Evolutionary conservation across 2,888 invertebrate genomes (phyloP).

Genomic region (Chymomyza caudatula): DNA sequence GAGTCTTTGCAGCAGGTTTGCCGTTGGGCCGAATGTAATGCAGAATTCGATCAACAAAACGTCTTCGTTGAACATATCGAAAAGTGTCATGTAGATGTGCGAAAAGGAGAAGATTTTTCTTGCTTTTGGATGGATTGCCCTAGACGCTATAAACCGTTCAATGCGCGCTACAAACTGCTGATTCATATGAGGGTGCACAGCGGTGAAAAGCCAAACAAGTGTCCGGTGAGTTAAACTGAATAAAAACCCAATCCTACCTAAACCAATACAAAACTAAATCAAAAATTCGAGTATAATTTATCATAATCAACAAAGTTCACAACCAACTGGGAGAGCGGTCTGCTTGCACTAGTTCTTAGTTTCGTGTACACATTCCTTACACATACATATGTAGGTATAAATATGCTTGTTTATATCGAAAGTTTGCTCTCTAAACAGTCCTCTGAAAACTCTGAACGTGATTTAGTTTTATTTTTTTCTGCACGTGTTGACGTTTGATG

Average conservation of each 20-base stretch:
- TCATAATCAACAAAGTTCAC: not conserved
- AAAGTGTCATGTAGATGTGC: constrained; percentile 91
- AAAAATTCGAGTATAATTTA: not conserved
- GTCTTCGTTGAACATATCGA: constrained; percentile 91
- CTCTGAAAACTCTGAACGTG: too few species aligned
- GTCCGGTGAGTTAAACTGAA: constrained; percentile 87
- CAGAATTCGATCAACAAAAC: constrained; percentile 87
- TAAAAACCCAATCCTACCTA: not conserved
- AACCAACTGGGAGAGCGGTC: too few species aligned
- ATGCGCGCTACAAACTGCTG: constrained; percentile 97
- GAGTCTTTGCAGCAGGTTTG: constrained; percentile 79
- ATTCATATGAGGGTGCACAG: constrained; percentile 95
- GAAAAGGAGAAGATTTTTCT: constrained; percentile 91
- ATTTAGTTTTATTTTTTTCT: not conserved
- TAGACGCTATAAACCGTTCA: constrained; percentile 90
- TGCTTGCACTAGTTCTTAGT: too few species aligned
- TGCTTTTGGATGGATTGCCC: constrained; percentile 97
- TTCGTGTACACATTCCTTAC: too few species aligned
- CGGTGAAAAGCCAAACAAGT: constrained; percentile 98
- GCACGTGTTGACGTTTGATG: constrained; percentile 46
- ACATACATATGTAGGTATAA: not conserved
- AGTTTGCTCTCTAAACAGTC: too few species aligned
- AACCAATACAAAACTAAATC: not conserved
- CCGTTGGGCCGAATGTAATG: constrained; percentile 92
- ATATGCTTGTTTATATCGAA: too few species aligned